A percentile compares a stretch with the other conserved stretches of the same genome.
phyloP scores from a whole-genome alignment of 2,888 invertebrate genomes.

The Danaus chrysippus region DNA sequence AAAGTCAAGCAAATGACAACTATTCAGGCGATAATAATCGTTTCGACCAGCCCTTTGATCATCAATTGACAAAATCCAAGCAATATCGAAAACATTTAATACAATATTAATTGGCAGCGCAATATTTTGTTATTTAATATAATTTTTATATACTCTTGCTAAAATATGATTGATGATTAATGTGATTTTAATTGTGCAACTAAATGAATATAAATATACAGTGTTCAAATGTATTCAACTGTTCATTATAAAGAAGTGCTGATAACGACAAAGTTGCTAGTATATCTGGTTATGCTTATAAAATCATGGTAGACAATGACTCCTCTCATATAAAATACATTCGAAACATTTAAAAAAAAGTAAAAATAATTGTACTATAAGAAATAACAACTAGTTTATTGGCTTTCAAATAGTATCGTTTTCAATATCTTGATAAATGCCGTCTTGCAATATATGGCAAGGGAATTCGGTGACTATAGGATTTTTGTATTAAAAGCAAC shows the following conservation, averaged over 20 bases:
- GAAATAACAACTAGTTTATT: constrained; percentile 57
- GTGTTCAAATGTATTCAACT: too few relatives aligned
- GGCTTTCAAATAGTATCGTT: constrained; percentile 52
- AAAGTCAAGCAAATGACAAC: constrained; percentile 67
- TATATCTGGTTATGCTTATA: not conserved
- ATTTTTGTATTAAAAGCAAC: constrained; percentile 61
- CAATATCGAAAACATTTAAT: constrained; percentile 43
- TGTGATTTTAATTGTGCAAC: not conserved
- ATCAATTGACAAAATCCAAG: constrained; percentile 62
- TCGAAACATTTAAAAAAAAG: constrained; percentile 29
- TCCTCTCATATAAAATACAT: constrained; percentile 19
- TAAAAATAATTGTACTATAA: constrained; percentile 37
- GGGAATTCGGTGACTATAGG: constrained; percentile 66
- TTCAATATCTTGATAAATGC: constrained; percentile 59
- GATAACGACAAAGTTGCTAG: too few relatives aligned
- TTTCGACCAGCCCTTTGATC: constrained; percentile 62
- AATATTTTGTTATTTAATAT: constrained; percentile 26
- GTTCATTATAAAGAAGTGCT: too few relatives aligned
- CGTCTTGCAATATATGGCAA: constrained; percentile 67
- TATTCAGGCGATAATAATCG: constrained; percentile 66
- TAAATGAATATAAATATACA: not conserved
- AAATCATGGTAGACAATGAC: constrained; percentile 3
- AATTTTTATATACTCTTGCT: not conserved
- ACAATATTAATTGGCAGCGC: constrained; percentile 40
- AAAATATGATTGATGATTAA: too few relatives aligned